These are phyloP conservation scores for Virgularia gustaviana DNA, from an alignment of 92 coral and sea anemone genomes.

Conservation along the genomic window DNA sequence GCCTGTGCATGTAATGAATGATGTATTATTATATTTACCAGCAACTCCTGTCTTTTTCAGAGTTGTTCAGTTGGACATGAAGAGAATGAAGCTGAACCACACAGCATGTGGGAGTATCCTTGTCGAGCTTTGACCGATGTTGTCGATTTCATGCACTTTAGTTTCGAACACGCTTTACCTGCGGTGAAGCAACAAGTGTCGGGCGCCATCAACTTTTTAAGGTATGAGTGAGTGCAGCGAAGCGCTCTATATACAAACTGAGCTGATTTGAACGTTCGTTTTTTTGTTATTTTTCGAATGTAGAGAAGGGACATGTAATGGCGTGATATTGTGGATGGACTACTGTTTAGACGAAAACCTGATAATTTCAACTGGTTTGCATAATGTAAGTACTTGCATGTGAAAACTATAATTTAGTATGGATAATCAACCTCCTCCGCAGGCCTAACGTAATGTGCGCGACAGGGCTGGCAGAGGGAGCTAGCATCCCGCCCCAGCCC, in stretches of 20 bases:
- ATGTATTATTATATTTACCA: too few relatives aligned
- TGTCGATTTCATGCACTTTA: slow-evolving; percentile 60
- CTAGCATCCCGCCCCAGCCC: too few relatives aligned
- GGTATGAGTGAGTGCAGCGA: slow-evolving; percentile 46
- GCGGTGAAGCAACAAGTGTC: slow-evolving; percentile 44
- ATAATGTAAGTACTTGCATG: slow-evolving; percentile 51
- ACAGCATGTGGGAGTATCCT: slow-evolving; percentile 95
- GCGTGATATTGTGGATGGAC: slow-evolving; percentile 90
- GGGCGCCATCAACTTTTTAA: slow-evolving; percentile 47
- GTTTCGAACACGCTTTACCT: slow-evolving; percentile 62
- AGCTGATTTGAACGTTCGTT: too few relatives aligned
- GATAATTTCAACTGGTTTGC: slow-evolving; percentile 69
- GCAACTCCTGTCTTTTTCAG: slow-evolving; percentile 57
- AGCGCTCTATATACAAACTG: not conserved
- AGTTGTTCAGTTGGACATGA: slow-evolving; percentile 49
- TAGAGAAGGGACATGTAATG: slow-evolving; percentile 67
- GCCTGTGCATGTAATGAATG: too few relatives aligned
- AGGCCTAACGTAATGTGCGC: too few relatives aligned
- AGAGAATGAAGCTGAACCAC: slow-evolving; percentile 69
- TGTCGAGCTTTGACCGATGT: slow-evolving; percentile 65
- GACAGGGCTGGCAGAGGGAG: too few relatives aligned
- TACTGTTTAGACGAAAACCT: slow-evolving; percentile 63
- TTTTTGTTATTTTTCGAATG: not conserved
- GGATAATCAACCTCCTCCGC: too few relatives aligned
- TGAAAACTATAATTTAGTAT: too few relatives aligned